phyloP scores from a whole-genome alignment of 2,113 vertebrate genomes.

The Callopanchax toddi region DNA sequence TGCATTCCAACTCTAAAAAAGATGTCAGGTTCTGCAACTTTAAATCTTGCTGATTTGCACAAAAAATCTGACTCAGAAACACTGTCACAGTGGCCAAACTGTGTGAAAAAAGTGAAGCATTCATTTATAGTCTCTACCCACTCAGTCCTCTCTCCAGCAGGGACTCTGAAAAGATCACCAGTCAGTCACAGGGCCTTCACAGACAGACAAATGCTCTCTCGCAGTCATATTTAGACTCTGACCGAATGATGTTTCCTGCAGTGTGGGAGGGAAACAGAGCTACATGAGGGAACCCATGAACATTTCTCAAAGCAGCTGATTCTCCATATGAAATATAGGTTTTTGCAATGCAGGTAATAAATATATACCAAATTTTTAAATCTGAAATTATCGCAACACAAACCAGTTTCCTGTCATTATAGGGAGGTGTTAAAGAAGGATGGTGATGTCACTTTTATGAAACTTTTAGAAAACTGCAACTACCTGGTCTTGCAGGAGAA shows the following conservation, averaged over 20 bases:
- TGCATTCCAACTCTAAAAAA: slow-evolving; percentile 38
- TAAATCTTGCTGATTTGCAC: slow-evolving; percentile 39
- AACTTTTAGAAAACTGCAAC: background rate
- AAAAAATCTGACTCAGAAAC: slow-evolving; percentile 30
- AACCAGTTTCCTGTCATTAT: background rate
- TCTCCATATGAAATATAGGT: background rate
- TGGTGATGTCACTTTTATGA: background rate
- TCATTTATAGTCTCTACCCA: slow-evolving; percentile 53
- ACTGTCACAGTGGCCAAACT: slow-evolving; percentile 36
- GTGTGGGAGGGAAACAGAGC: slow-evolving; percentile 43
- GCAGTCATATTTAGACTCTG: slow-evolving; percentile 35
- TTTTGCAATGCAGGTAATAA: slow-evolving; percentile 5
- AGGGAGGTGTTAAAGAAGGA: too few relatives aligned
- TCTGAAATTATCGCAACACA: background rate
- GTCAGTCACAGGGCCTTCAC: slow-evolving; percentile 46
- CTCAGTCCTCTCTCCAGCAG: slow-evolving; percentile 48
- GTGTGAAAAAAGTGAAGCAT: slow-evolving; percentile 39
- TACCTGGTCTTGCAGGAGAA: background rate
- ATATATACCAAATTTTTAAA: background rate
- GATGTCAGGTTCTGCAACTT: slow-evolving; percentile 32
- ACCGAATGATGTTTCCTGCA: slow-evolving; percentile 40
- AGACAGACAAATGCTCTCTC: slow-evolving; percentile 33
- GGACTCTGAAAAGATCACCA: slow-evolving; percentile 46
- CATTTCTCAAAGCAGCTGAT: slow-evolving; percentile 16
- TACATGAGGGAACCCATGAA: slow-evolving; percentile 38